phyloP scores from a whole-genome alignment of 2,797 vertebrate species.

The Lacerta bilineata region DNA sequence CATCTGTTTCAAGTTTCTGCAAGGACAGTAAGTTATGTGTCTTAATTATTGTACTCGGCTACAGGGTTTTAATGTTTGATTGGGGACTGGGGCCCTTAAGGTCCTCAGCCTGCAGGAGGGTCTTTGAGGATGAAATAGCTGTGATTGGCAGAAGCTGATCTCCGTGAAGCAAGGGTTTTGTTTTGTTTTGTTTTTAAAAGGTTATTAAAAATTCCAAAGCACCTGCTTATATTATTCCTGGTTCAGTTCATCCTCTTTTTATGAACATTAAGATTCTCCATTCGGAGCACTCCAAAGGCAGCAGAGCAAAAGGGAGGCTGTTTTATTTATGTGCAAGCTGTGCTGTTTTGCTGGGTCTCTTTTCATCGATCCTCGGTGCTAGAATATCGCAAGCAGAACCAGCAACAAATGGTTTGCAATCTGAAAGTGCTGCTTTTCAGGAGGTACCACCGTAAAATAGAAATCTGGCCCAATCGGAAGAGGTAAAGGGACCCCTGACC shows the following conservation, averaged over 20 bases:
- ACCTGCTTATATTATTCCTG: neutral
- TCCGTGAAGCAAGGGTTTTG: neutral
- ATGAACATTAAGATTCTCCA: neutral
- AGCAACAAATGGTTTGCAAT: neutral
- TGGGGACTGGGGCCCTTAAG: neutral
- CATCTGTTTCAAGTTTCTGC: neutral
- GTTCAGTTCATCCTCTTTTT: accelerated
- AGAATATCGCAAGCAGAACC: neutral
- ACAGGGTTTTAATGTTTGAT: accelerated
- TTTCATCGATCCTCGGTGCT: neutral
- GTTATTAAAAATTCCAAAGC: neutral
- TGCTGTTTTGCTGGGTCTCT: neutral
- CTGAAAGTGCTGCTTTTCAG: neutral
- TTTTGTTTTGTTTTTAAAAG: neutral
- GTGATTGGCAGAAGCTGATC: neutral
- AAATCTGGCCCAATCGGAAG: too few species aligned
- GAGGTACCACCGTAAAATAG: neutral
- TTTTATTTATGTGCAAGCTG: neutral
- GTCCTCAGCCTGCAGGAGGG: accelerated
- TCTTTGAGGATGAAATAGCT: neutral
- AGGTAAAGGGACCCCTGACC: too few species aligned
- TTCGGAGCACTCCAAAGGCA: neutral
- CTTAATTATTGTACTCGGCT: constrained; percentile 36
- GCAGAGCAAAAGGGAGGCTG: neutral
- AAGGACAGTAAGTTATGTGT: neutral